Percentiles rank a stretch among this genome's conserved stretches.
phyloP scores from a whole-genome alignment of 2,113 vertebrate genomes.

The Herpailurus yagouaroundi region DNA sequence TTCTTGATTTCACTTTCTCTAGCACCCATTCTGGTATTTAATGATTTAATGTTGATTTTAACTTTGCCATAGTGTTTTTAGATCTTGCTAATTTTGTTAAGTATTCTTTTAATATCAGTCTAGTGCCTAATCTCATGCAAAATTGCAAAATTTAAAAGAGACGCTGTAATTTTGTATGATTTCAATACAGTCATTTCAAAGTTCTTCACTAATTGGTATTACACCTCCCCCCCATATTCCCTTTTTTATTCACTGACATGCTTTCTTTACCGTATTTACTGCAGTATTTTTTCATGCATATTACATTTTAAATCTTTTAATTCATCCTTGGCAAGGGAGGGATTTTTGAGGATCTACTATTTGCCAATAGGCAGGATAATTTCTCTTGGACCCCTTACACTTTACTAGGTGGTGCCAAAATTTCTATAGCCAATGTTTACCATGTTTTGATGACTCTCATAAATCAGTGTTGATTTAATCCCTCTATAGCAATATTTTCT shows the following conservation, averaged over 20 bases:
- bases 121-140: background rate
- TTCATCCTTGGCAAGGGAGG: background rate
- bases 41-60: background rate
- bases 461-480: background rate
- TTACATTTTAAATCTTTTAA: background rate
- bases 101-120: background rate
- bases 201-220: background rate
- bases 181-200: background rate
- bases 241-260: background rate
- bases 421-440: background rate
- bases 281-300: background rate
- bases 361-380: background rate
- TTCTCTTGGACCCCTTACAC: background rate
- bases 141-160: background rate
- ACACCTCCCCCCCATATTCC: accelerated
- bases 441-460: background rate
- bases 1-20: background rate
- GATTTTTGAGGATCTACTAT: background rate
- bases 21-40: background rate
- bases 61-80: background rate
- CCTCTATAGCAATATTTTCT: background rate
- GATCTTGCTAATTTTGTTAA: background rate
- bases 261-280: background rate
- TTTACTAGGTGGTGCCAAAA: background rate
- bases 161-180: background rate